phyloP scores from a whole-genome alignment of 2,888 invertebrate genomes.

The Lydus trimaculatus region DNA sequence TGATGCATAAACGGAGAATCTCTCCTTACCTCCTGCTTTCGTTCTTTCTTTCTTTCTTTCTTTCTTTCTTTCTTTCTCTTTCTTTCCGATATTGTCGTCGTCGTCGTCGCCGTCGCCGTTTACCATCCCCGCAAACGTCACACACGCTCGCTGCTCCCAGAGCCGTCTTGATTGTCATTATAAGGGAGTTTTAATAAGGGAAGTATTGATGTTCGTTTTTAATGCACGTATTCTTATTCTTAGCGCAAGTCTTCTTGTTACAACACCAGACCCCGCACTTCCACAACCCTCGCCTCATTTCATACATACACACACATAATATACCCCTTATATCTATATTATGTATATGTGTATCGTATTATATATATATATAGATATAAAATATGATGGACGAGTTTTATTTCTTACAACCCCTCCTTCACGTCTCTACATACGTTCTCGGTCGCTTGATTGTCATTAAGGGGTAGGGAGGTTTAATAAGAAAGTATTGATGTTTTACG shows the following conservation, averaged over 20 bases:
- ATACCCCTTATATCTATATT: not conserved
- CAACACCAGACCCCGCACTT: constrained; percentile 28
- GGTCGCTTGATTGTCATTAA: constrained; percentile 55
- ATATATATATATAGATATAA: constrained; percentile 7
- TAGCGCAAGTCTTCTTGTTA: constrained; percentile 53
- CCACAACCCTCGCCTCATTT: constrained; percentile 22
- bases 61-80: constrained; percentile 32
- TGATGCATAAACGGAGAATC: constrained; percentile 60
- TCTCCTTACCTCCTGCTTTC: constrained; percentile 51
- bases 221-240: constrained; percentile 61
- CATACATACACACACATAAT: not conserved
- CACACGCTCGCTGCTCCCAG: constrained; percentile 54
- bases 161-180: constrained; percentile 59
- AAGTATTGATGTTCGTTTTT: constrained; percentile 62
- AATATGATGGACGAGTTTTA: constrained; percentile 44
- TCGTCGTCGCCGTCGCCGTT: constrained; percentile 25
- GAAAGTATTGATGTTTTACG: constrained; percentile 58
- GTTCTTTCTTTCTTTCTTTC: constrained; percentile 30
- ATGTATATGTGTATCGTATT: not conserved
- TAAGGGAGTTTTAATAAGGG: constrained; percentile 61
- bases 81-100: constrained; percentile 40
- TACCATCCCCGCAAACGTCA: constrained; percentile 25
- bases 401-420: constrained; percentile 49
- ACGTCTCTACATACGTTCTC: constrained; percentile 46
- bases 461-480: constrained; percentile 54